Evolutionary conservation across 1,140 invertebrate genomes (phyloP).

Genomic region (Arctopsyche grandis): DNA sequence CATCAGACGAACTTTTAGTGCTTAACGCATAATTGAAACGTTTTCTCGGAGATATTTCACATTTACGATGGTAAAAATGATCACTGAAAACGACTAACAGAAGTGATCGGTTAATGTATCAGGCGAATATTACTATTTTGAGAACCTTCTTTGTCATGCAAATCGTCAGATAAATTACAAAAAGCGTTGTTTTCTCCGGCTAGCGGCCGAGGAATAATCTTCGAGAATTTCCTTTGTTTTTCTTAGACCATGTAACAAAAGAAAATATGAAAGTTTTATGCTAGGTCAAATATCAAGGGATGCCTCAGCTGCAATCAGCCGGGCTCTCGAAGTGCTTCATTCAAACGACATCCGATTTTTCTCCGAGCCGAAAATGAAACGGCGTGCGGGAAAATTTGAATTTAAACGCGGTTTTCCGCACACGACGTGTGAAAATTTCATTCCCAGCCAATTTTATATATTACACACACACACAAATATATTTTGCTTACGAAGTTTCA

Average conservation of each 20-base stretch:
- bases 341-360: background rate
- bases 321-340: background rate
- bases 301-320: background rate
- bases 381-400: too few species aligned
- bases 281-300: background rate
- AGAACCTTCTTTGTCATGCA: background rate
- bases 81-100: too few species aligned
- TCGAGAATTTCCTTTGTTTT: background rate
- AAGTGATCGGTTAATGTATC: background rate
- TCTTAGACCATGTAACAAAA: background rate
- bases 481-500: too few species aligned
- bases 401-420: too few species aligned
- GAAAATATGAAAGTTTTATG: conserved; percentile 11
- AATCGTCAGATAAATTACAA: background rate
- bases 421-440: too few species aligned
- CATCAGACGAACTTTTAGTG: background rate
- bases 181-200: background rate
- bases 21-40: background rate
- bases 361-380: too few species aligned
- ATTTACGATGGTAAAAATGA: too few species aligned
- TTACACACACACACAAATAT: too few species aligned
- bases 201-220: background rate
- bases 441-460: too few species aligned
- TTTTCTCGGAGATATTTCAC: too few species aligned
- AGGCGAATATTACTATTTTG: background rate